A percentile compares a stretch with the other conserved stretches of the same genome.
phyloP scores from a whole-genome alignment of 2,888 invertebrate species.

The Drosophila picticornis region DNA sequence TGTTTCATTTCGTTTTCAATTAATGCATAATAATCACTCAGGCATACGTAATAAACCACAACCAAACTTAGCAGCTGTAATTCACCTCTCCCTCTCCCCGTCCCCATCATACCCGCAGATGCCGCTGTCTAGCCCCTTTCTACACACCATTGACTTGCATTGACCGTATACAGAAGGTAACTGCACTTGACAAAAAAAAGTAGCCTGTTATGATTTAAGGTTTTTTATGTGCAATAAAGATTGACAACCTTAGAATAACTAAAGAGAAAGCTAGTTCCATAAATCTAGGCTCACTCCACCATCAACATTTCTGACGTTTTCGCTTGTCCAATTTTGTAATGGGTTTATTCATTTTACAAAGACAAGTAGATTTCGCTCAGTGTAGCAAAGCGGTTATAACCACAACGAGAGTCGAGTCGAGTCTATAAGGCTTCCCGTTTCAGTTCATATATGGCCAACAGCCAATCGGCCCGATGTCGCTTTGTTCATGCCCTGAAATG shows the following conservation, averaged over 20 bases:
- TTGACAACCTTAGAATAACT: neutral
- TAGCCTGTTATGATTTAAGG: neutral
- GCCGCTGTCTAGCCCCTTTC: neutral
- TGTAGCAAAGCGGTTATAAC: slow-evolving; percentile 41
- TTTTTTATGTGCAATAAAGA: neutral
- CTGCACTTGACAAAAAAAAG: slow-evolving; percentile 7
- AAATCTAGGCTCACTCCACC: too few relatives aligned
- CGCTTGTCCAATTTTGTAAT: neutral
- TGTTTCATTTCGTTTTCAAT: slow-evolving; percentile 68
- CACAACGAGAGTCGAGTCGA: slow-evolving; percentile 36
- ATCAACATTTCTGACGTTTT: neutral
- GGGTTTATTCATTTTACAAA: neutral
- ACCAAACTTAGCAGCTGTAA: slow-evolving; percentile 21
- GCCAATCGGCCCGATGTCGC: slow-evolving; percentile 18
- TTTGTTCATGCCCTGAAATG: slow-evolving; percentile 42
- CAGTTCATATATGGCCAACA: slow-evolving; percentile 58
- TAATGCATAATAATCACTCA: slow-evolving; percentile 40
- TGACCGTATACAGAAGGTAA: slow-evolving; percentile 50
- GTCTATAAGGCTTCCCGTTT: slow-evolving; percentile 70
- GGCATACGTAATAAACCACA: slow-evolving; percentile 46
- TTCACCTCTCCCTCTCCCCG: neutral
- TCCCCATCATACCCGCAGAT: neutral
- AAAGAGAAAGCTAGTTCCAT: neutral
- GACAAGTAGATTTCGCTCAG: neutral
- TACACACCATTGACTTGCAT: slow-evolving; percentile 38